A percentile compares a stretch with the other conserved stretches of the same genome.
Evolutionary conservation across 1,140 invertebrate species (phyloP).

Genomic region (Drosophila seguyi): DNA sequence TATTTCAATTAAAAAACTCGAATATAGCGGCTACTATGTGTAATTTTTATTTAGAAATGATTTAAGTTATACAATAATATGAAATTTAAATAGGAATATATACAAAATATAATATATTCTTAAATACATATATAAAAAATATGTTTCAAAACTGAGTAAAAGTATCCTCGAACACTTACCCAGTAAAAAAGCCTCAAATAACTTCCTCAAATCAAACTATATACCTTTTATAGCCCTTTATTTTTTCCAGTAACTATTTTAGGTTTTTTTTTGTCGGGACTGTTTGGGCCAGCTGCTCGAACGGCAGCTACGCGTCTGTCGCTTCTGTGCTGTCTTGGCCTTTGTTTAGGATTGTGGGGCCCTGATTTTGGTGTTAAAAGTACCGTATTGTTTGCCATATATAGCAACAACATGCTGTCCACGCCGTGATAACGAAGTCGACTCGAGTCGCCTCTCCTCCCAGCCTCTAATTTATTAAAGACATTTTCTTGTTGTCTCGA

Average conservation of each 20-base stretch:
- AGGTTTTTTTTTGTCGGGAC: conserved; percentile 7
- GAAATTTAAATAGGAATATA: background rate
- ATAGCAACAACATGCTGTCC: conserved; percentile 60
- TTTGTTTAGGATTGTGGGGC: conserved; percentile 62
- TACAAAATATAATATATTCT: background rate
- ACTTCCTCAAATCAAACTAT: background rate
- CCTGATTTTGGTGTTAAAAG: conserved; percentile 80
- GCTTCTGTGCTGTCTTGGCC: conserved; percentile 81
- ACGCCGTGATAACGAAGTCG: conserved; percentile 54
- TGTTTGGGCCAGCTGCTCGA: conserved; percentile 73
- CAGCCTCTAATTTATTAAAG: conserved; percentile 77
- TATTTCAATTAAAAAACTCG: no score
- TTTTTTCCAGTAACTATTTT: conserved; percentile 12
- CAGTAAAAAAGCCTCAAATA: background rate
- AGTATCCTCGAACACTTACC: background rate
- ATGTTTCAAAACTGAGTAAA: background rate
- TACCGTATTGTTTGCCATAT: conserved; percentile 83
- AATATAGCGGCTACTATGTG: background rate
- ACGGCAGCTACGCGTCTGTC: conserved; percentile 77
- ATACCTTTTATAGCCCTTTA: background rate
- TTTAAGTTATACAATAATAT: background rate
- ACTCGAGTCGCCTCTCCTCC: conserved; percentile 18
- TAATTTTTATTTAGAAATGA: background rate
- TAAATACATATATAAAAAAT: no score
- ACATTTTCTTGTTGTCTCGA: conserved; percentile 42